phyloP scores from a whole-genome alignment of 2,888 invertebrate genomes.

The Aromia moschata region DNA sequence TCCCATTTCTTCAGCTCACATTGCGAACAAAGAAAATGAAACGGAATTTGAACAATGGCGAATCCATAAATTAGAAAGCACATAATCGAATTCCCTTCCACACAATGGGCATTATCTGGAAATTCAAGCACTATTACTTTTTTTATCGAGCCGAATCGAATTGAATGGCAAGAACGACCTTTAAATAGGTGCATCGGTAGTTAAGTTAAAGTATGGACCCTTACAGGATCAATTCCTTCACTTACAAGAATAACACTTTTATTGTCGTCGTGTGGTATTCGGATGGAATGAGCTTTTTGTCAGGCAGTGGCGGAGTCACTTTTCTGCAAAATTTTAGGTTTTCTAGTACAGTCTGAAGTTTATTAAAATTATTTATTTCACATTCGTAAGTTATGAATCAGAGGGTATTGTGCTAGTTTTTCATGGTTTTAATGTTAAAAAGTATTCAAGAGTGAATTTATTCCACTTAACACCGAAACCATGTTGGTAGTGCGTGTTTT shows the following conservation, averaged over 20 bases:
- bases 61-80: conserved; percentile 28
- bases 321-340: too few species aligned
- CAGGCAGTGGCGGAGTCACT: not conserved
- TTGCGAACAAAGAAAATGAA: not conserved
- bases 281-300: not conserved
- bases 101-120: conserved; percentile 19
- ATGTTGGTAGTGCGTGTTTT: too few species aligned
- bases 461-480: too few species aligned
- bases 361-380: too few species aligned
- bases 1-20: too few species aligned
- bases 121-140: conserved; percentile 23
- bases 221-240: conserved; percentile 26
- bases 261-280: conserved; percentile 23
- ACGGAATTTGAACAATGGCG: conserved; percentile 6
- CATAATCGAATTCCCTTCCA: conserved; percentile 19
- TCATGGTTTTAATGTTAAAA: too few species aligned
- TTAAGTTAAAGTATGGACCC: conserved; percentile 31
- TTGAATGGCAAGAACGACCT: conserved; percentile 28
- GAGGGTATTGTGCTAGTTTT: too few species aligned
- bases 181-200: conserved; percentile 33
- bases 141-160: conserved; percentile 26
- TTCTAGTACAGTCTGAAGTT: too few species aligned
- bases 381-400: too few species aligned
- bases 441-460: too few species aligned
- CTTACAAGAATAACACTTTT: conserved; percentile 32